Conservation (phyloP, 2,888 invertebrate species). For the Epsilonema sp. region DNA sequence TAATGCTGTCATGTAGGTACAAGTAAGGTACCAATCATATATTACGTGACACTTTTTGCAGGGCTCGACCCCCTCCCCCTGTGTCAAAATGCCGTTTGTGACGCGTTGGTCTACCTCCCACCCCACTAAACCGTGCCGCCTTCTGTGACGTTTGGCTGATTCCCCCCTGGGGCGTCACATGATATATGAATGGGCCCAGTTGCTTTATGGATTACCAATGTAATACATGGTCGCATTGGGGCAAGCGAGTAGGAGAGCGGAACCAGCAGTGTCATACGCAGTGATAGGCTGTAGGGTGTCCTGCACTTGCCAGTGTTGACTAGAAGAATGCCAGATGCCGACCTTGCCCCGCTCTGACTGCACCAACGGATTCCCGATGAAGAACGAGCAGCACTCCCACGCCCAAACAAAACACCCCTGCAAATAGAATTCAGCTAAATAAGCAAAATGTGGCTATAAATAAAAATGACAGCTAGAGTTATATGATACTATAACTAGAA, state of each 20-base stretch:
- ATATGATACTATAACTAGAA: not conserved
- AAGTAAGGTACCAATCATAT: too few relatives aligned
- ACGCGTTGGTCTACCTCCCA: too few relatives aligned
- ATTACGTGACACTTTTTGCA: too few relatives aligned
- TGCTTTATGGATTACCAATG: too few relatives aligned
- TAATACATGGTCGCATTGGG: slow-evolving; percentile 91
- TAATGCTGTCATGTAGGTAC: too few relatives aligned
- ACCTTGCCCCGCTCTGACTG: slow-evolving; percentile 80
- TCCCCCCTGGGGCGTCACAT: too few relatives aligned
- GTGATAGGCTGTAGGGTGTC: slow-evolving; percentile 85
- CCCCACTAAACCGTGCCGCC: too few relatives aligned
- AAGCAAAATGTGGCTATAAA: not conserved
- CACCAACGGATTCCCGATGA: slow-evolving; percentile 92
- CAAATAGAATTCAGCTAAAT: slow-evolving; percentile 28
- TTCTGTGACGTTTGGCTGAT: too few relatives aligned
- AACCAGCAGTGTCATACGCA: slow-evolving; percentile 89
- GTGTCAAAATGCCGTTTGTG: too few relatives aligned
- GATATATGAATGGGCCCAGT: too few relatives aligned
- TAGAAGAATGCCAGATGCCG: slow-evolving; percentile 98
- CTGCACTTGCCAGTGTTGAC: slow-evolving; percentile 87
- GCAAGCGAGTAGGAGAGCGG: slow-evolving; percentile 71
- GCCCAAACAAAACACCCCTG: slow-evolving; percentile 23
- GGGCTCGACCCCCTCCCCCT: too few relatives aligned
- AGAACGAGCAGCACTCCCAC: slow-evolving; percentile 78
- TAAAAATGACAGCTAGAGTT: not conserved